Conservation (phyloP, 1,140 invertebrate species). For the Ceratoteleas bidentatus region DNA sequence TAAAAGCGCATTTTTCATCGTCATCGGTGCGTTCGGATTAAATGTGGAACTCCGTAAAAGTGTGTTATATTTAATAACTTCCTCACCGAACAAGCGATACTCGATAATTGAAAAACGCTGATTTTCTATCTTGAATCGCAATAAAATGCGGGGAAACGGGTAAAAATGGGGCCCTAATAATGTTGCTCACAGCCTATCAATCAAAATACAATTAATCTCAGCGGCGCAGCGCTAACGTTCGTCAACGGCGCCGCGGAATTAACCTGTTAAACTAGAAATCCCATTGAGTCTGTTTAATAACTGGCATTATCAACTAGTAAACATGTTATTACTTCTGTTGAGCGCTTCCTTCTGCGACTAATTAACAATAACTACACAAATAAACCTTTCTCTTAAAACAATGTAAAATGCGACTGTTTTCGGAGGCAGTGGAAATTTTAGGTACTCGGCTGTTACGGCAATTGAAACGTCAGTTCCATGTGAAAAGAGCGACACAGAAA, state of each 20-base stretch:
- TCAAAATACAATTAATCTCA: conserved; percentile 60
- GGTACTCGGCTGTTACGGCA: background rate
- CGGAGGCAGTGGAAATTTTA: conserved; percentile 3
- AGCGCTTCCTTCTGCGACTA: conserved; percentile 47
- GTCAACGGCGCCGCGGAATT: conserved; percentile 49
- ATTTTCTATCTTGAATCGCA: conserved; percentile 23
- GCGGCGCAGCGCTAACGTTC: conserved; percentile 28
- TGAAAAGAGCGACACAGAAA: background rate
- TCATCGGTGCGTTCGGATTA: conserved; percentile 6
- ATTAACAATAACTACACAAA: conserved; percentile 48
- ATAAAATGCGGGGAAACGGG: conserved; percentile 24
- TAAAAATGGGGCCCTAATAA: conserved; percentile 36
- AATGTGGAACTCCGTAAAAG: conserved; percentile 35
- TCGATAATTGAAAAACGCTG: conserved; percentile 34
- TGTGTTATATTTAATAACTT: conserved; percentile 57
- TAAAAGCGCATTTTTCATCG: conserved; percentile 45
- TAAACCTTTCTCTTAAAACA: conserved; percentile 32
- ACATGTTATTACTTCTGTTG: conserved; percentile 54
- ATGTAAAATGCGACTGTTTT: conserved; percentile 11
- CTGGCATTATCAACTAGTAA: conserved; percentile 47
- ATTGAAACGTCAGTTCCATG: conserved; percentile 1
- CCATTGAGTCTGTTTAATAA: conserved; percentile 59
- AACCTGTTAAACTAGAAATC: conserved; percentile 66
- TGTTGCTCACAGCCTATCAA: conserved; percentile 44
- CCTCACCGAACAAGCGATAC: conserved; percentile 32